Conservation (phyloP, 1,140 invertebrate species). For the Drosophila rhopaloa region DNA sequence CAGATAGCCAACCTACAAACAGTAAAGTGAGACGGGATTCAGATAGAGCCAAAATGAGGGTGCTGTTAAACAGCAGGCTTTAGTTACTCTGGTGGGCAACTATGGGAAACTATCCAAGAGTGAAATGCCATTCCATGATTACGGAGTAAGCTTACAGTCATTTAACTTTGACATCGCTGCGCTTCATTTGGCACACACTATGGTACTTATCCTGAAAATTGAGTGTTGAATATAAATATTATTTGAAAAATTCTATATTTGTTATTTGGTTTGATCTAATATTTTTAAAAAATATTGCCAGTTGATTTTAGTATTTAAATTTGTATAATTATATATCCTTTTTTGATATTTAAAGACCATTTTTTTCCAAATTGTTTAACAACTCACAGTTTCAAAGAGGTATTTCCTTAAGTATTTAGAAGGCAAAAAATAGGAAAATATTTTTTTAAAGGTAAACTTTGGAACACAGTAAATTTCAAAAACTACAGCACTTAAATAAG, state of each 20-base stretch:
- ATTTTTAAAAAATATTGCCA: neutral
- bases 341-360: neutral
- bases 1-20: constrained; percentile 21
- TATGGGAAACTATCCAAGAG: constrained; percentile 1
- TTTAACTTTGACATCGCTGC: constrained; percentile 54
- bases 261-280: neutral
- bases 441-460: no score
- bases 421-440: no score
- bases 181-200: constrained; percentile 41
- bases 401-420: no score
- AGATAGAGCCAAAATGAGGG: constrained; percentile 48
- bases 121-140: constrained; percentile 5
- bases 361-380: no score
- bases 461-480: no score
- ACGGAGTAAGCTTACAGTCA: constrained; percentile 28
- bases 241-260: neutral
- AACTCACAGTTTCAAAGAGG: no score
- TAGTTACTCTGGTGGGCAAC: neutral
- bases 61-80: neutral
- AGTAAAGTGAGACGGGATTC: constrained; percentile 14
- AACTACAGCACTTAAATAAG: no score
- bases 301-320: neutral
- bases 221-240: neutral
- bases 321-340: neutral
- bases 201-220: neutral